A percentile compares a stretch with the other conserved stretches of the same genome.
Evolutionary conservation across 2,113 vertebrate genomes (phyloP).

Genomic region (Sinocyclocheilus maitianheensis): DNA sequence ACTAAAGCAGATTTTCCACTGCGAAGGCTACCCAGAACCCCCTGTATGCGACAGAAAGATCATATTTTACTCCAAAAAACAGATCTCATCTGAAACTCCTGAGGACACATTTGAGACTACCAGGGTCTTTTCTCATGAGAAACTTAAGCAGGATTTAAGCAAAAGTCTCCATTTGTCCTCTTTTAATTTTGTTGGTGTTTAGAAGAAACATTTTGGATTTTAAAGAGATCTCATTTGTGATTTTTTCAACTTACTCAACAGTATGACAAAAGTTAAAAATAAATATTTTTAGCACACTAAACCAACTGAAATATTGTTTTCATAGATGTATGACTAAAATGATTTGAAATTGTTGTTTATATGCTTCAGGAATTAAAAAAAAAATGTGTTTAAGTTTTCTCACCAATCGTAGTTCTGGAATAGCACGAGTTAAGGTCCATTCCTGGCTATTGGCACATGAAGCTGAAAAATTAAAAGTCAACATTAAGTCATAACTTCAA

Average conservation of each 20-base stretch:
- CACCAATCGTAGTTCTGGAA: constrained; percentile 93
- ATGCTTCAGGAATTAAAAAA: not conserved
- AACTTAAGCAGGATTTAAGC: not conserved
- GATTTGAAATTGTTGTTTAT: not conserved
- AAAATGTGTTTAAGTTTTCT: constrained; percentile 52
- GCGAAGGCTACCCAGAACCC: constrained; percentile 85
- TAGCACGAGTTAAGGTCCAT: constrained; percentile 87
- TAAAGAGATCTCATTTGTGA: not conserved
- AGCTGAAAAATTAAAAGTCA: constrained; percentile 64
- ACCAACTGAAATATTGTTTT: not conserved
- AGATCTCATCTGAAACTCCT: no score
- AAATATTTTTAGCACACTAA: not conserved
- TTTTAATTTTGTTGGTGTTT: not conserved
- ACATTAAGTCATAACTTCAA: not conserved
- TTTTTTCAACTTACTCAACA: not conserved
- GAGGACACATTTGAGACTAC: not conserved
- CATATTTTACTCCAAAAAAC: constrained; percentile 20
- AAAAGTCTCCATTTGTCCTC: constrained; percentile 16
- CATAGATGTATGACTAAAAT: not conserved
- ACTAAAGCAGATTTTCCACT: constrained; percentile 91
- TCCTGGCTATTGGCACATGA: constrained; percentile 93
- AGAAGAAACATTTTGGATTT: not conserved
- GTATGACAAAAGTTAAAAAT: not conserved
- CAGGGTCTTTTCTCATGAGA: no score
- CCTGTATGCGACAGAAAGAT: constrained; percentile 72